Base-by-base conservation (phyloP, 2,113 vertebrate species). In the Camelus bactrianus region DNA sequence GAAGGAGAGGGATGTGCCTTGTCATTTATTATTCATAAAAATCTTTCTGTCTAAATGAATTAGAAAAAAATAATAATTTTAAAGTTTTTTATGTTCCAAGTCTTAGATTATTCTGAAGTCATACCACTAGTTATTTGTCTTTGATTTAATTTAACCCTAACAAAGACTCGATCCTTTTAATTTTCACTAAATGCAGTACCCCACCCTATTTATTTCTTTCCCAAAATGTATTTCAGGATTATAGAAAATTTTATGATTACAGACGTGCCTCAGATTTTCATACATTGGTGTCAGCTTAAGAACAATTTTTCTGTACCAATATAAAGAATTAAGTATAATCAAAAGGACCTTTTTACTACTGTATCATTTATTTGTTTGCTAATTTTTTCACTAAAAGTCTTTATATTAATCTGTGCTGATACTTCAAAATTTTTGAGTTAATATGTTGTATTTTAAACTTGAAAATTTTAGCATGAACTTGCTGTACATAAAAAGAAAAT, bases 401-500 rank as follows among this genome's bases (percentile, higher is more conserved):
- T 73, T 80, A 81, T 46, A 24, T 89, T 83, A 87, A 75, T 89
- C 42, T 69, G 5, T 83, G 24, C 5, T 92, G 8, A 60, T 54
- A 1, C 54, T 48, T 32, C 80, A 65, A 48, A 95, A 56, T 77
- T 19, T 20, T 94, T 95, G 26, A 56, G 64, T 95, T 95, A 86
- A 95, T 93, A 83, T 58, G 6, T 89, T 87, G 87, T 89, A 35
- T 92, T 95, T 93, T 93, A 92, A 96, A 94, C 64, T 92, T 89
- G 12, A 75, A 73, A 90, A 97, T 96, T 97, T 95, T 97, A 99
- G 99, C 98, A 70, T 95, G 99, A 99, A 72, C 99, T 99, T 93
- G 99, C 99, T 62, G 99, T 99, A 77, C 99, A 99, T 98, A 99
- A 99, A 98, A 99, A 99, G 99, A 99, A 99, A 97, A 97, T 99